phyloP scores from a whole-genome alignment of 2,888 invertebrate genomes.

The Chloromyia formosa region DNA sequence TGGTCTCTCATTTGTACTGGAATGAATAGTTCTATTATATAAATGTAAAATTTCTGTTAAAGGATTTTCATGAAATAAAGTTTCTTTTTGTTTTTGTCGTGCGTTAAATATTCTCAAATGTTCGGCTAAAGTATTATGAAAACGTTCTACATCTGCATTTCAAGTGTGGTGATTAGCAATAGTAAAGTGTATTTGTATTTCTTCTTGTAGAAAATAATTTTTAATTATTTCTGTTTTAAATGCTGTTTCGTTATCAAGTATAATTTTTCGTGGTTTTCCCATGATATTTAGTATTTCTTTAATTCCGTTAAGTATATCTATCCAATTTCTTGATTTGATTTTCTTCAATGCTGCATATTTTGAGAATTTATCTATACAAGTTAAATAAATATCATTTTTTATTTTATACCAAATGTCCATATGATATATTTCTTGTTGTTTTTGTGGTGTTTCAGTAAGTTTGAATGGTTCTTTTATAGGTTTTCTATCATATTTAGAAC shows the following conservation, averaged over 20 bases:
- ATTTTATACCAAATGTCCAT: slow-evolving; percentile 15
- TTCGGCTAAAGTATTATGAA: slow-evolving; percentile 24
- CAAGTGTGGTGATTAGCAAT: slow-evolving; percentile 13
- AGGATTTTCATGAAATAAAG: too few relatives aligned
- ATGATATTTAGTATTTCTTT: not conserved
- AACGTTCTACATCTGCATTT: slow-evolving; percentile 11
- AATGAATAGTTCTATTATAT: too few relatives aligned
- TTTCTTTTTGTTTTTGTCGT: too few relatives aligned
- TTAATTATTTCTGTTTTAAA: slow-evolving; percentile 23
- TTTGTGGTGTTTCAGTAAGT: not conserved
- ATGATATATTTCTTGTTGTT: slow-evolving; percentile 2
- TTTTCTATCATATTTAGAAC: slow-evolving; percentile 26
- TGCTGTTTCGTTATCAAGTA: slow-evolving; percentile 20
- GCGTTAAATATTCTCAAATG: slow-evolving; percentile 30
- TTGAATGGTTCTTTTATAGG: not conserved
- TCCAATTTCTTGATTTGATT: slow-evolving; percentile 7
- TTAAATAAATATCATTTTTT: not conserved
- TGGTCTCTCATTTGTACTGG: too few relatives aligned
- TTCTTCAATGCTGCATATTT: not conserved
- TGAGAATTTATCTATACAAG: slow-evolving; percentile 30
- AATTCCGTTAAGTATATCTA: not conserved
- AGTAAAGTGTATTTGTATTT: slow-evolving; percentile 18
- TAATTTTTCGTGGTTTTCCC: slow-evolving; percentile 12
- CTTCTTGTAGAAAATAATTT: not conserved
- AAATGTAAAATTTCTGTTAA: too few relatives aligned